phyloP scores from a whole-genome alignment of 1,140 invertebrate species.

The Trypoxylus dichotomus region DNA sequence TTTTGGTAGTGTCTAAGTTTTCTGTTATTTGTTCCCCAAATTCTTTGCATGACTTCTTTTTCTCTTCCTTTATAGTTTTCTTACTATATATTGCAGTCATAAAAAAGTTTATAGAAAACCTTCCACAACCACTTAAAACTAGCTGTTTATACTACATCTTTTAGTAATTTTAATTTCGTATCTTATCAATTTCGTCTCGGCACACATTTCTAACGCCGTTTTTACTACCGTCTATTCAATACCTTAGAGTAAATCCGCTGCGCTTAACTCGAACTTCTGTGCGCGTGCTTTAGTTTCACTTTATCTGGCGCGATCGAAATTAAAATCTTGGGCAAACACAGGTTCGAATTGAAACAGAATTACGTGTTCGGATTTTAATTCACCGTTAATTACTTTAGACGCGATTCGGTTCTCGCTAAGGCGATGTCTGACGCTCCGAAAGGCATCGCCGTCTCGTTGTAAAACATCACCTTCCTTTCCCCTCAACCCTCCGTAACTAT shows the following conservation, averaged over 20 bases:
- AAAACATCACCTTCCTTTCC: not conserved
- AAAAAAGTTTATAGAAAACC: no score
- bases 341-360: slow-evolving; percentile 31
- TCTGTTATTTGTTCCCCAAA: no score
- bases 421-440: not conserved
- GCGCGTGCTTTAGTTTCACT: slow-evolving; percentile 17
- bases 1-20: no score
- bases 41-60: no score
- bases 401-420: not conserved
- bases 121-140: no score
- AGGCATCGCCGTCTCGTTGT: not conserved
- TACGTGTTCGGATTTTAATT: slow-evolving; percentile 34
- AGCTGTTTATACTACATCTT: no score
- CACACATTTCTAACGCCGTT: not conserved
- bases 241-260: not conserved
- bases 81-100: no score
- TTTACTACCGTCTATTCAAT: not conserved
- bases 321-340: slow-evolving; percentile 30
- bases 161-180: no score
- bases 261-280: slow-evolving; percentile 14
- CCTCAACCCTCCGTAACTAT: not conserved
- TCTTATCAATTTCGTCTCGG: not conserved
- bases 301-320: slow-evolving; percentile 24
- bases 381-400: slow-evolving; percentile 32
- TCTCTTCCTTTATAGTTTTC: no score